Base-by-base conservation (phyloP, 2,797 vertebrate genomes). In the Taenioides sp. region DNA sequence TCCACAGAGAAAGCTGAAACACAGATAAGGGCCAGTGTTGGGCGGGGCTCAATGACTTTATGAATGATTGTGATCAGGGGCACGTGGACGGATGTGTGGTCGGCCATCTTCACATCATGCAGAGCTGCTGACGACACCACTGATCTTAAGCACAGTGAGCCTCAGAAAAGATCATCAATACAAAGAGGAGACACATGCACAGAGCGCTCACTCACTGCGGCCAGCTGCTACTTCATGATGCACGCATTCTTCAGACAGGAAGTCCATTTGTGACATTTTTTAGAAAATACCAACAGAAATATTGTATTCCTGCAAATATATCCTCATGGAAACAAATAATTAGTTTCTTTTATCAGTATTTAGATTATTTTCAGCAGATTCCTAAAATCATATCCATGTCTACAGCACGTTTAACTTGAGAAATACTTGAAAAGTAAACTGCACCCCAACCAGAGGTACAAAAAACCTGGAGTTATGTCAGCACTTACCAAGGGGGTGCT, bases 1-100 rank as follows among this genome's bases (percentile, higher is more conserved):
- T 77, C 84, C 70, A 84, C 52, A 78, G 79, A 80, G 85, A 83
- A 66, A 67, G 68, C 43, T 67, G 65, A 79, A 66, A 68, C 40
- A 73, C 4, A 87, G 84, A 88, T 82, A 86, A 82, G 69, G 76
- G 73, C 78, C 74, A 81, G 74, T 69, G 70, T 72, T 69, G 86
- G 82, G 80, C 50, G 64, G 22, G 23, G 85, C 65, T 4, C 67
- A 80, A 78, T 86, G 87, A 81, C 87, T 92, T 92, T 92, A 87
- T 92, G 90, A 92, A 92, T 93, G 91, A 93, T 92, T 92, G 88
- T 80, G 84, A 93, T 94, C 90, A 80, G 72, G 78, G 79, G 77
- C 87, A 91, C 80, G 82, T 89, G 91, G 86, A 85, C 73, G 71
- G 81, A 91, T 85, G 83, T 76, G 70, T 69, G 69, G 64, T 77